These are phyloP conservation scores for Platanista minor DNA, from an alignment of 2,113 vertebrate genomes.

Conservation along the genomic window DNA sequence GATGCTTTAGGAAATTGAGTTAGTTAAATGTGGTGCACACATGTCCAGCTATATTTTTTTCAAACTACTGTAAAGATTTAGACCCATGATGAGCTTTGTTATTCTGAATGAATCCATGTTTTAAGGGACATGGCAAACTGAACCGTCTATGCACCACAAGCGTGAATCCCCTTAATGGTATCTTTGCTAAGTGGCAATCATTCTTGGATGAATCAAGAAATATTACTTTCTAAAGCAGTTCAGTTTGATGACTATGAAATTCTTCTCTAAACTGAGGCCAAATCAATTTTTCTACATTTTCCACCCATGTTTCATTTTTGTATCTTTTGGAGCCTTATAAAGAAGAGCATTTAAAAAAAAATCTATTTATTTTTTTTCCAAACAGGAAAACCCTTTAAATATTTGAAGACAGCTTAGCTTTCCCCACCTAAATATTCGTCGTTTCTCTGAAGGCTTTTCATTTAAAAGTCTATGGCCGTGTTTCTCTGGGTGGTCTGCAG, in stretches of 20 bases:
- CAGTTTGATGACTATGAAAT: background rate
- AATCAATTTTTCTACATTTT: conserved; percentile 12
- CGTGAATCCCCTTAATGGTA: background rate
- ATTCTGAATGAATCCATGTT: background rate
- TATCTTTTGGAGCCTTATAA: background rate
- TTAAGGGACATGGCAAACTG: background rate
- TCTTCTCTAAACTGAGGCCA: conserved; percentile 24
- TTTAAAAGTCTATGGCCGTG: background rate
- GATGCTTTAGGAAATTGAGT: background rate
- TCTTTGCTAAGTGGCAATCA: background rate
- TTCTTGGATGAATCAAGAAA: background rate
- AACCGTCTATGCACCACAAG: background rate
- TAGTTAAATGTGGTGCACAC: background rate
- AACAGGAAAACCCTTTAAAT: conserved; percentile 48
- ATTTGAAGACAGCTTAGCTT: conserved; percentile 51
- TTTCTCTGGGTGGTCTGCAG: conserved; percentile 43
- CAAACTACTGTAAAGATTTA: background rate
- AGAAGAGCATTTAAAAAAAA: background rate
- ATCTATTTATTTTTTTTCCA: background rate
- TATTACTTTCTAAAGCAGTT: background rate
- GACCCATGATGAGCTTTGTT: background rate
- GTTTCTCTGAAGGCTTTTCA: conserved; percentile 47
- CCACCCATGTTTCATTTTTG: background rate
- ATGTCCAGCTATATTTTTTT: background rate
- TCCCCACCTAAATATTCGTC: conserved; percentile 9